These are phyloP conservation scores for Odontamblyopus lacepedii DNA, from an alignment of 2,797 vertebrate species.

Conservation along the genomic window DNA sequence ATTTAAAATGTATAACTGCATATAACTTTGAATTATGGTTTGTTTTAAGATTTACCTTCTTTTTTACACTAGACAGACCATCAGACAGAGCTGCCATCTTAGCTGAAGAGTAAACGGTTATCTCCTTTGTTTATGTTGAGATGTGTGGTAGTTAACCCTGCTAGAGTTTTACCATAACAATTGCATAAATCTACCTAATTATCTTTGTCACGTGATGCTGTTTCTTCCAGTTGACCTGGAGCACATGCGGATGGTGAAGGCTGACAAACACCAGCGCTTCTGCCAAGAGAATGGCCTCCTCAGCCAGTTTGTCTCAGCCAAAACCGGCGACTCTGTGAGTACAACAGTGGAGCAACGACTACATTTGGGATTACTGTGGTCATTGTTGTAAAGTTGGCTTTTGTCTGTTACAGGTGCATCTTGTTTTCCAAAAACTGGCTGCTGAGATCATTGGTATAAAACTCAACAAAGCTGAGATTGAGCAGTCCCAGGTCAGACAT, in stretches of 20 bases:
- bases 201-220: conserved; percentile 45
- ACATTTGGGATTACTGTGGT: background rate
- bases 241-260: conserved; percentile 95
- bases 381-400: background rate
- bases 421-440: conserved; percentile 97
- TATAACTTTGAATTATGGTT: conserved; percentile 43
- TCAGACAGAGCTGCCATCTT: conserved; percentile 41
- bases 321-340: conserved; percentile 97
- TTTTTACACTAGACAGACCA: conserved; percentile 51
- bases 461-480: conserved; percentile 97
- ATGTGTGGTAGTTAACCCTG: conserved; percentile 54
- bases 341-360: background rate
- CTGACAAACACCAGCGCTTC: conserved; percentile 93
- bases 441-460: conserved; percentile 97
- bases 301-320: conserved; percentile 96
- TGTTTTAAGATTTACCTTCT: conserved; percentile 37
- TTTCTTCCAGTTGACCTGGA: conserved; percentile 92
- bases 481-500: conserved; percentile 94
- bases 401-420: conserved; percentile 83
- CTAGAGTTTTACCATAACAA: conserved; percentile 45
- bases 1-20: conserved; percentile 16
- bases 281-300: conserved; percentile 94
- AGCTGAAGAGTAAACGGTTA: conserved; percentile 62
- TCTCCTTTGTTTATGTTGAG: conserved; percentile 63
- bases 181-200: conserved; percentile 47